Evolutionary conservation across 2,888 invertebrate genomes (phyloP), one percentile per base, ranked within the genome.

Genomic region (Celastrina argiolus): DNA sequence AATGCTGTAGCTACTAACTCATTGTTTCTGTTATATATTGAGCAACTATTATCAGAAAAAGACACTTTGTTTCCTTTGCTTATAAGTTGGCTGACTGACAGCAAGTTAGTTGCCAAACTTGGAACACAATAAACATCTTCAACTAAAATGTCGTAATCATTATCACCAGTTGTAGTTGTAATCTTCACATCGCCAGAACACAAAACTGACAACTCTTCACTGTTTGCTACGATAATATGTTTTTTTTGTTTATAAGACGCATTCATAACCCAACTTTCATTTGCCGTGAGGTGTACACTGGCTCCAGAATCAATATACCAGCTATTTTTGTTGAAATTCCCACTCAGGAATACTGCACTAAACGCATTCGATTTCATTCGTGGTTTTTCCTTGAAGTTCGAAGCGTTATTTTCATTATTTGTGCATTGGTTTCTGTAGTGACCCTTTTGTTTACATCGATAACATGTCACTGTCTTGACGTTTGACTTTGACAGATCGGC

Each of bases 231-330:
- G 6, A 65, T 31, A 63, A 71, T 70, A 7, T 34, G 7, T 8
- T 8, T 34, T 69, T 67, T 66, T 66, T 68, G 56, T 39, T 68
- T 34, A 51, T 41, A 56, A n/a, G n/a, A n/a, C n/a, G n/a, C n/a
- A n/a, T n/a, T n/a, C n/a, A n/a, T n/a, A n/a, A n/a, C n/a, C n/a
- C n/a, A n/a, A n/a, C n/a, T 56, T 65, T 56, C 31, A n/a, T 69
- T 69, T 8, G 71, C 41, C 6, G 68, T 70, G 51, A 74, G 65
- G 42, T 74, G 73, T 2, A 56, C 61, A 16, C n/a, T n/a, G n/a
- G 74, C 72, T 7, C 72, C 73, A 0, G 68, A 70, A 58, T 74
- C 70, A 18, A 72, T 64, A 58, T 73, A 73, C 72, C 72, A 74
- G 12, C 70, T 71, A 10, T 34, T 56, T 64, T 70, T 69, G 26